phyloP scores from a whole-genome alignment of 1,140 invertebrate species.

The Cephus cinctus region DNA sequence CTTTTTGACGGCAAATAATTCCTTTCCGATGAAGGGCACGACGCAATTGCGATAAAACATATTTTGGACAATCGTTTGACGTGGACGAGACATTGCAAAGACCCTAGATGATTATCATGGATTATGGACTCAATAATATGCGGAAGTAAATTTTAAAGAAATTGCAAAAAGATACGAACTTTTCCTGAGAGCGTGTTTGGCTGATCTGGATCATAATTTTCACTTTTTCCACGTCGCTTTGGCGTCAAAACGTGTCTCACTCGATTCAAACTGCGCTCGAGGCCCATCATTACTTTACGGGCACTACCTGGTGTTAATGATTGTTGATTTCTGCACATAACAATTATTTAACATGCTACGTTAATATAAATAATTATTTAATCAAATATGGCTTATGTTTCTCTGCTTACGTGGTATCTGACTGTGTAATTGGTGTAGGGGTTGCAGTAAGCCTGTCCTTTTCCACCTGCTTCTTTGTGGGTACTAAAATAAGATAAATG shows the following conservation, averaged over 20 bases:
- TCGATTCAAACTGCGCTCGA: slow-evolving; percentile 69
- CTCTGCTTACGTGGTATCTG: slow-evolving; percentile 27
- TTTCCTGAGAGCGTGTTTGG: slow-evolving; percentile 55
- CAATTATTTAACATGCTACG: slow-evolving; percentile 2
- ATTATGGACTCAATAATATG: slow-evolving; percentile 8
- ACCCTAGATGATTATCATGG: slow-evolving; percentile 53
- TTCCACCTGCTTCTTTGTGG: slow-evolving; percentile 34
- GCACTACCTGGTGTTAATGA: slow-evolving; percentile 56
- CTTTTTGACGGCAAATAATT: slow-evolving; percentile 69
- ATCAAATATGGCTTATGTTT: too few relatives aligned
- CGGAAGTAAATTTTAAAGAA: slow-evolving; percentile 4
- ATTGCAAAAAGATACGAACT: slow-evolving; percentile 35
- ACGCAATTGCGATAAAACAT: slow-evolving; percentile 64
- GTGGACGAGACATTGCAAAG: slow-evolving; percentile 75
- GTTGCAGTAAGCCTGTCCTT: slow-evolving; percentile 29
- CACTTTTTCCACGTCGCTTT: slow-evolving; percentile 51
- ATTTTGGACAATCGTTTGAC: slow-evolving; percentile 64
- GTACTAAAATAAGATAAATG: slow-evolving; percentile 32
- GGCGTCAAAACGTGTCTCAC: slow-evolving; percentile 73
- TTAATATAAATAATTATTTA: slow-evolving; percentile 9
- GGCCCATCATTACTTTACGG: slow-evolving; percentile 65
- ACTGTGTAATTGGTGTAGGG: slow-evolving; percentile 22
- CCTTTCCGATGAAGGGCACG: slow-evolving; percentile 66
- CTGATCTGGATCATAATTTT: slow-evolving; percentile 33
- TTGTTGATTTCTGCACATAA: slow-evolving; percentile 25